Percentiles rank a stretch among this genome's conserved stretches.
Evolutionary conservation across 2,888 invertebrate genomes (phyloP).

Genomic region (Heliconius charithonia): DNA sequence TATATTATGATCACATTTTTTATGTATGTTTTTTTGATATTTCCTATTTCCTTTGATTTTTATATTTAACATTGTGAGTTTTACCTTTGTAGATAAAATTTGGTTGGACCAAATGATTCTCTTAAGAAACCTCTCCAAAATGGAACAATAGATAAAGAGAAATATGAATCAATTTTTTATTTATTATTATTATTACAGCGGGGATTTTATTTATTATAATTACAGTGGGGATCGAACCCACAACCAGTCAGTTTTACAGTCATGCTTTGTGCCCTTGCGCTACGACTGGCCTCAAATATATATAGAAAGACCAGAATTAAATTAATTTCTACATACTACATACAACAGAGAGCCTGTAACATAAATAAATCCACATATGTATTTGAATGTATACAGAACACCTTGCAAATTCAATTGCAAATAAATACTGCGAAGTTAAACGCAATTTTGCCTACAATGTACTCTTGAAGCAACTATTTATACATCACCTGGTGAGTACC

Average conservation of each 20-base stretch:
- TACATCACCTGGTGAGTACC: slow-evolving; percentile 15
- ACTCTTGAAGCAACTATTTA: slow-evolving; percentile 30
- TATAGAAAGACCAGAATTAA: neutral
- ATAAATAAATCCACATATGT: slow-evolving; percentile 1
- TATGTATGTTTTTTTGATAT: neutral
- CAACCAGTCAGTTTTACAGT: no score
- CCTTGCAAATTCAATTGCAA: slow-evolving; percentile 29
- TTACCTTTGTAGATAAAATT: no score
- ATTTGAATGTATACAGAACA: neutral
- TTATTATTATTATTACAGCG: no score
- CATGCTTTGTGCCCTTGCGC: no score
- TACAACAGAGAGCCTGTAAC: no score
- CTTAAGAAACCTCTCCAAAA: no score
- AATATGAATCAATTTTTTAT: no score
- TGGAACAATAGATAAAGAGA: no score
- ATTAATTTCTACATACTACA: neutral
- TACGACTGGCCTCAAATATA: no score
- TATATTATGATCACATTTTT: neutral
- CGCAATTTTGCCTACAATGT: slow-evolving; percentile 29
- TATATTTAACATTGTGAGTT: neutral
- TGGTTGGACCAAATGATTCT: no score
- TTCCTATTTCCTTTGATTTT: neutral
- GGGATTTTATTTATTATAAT: no score
- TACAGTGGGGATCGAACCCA: no score
- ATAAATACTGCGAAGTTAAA: slow-evolving; percentile 30